Evolutionary conservation across 2,888 invertebrate genomes (phyloP), one percentile per base, ranked within the genome.

Genomic region (Polia nebulosa): DNA sequence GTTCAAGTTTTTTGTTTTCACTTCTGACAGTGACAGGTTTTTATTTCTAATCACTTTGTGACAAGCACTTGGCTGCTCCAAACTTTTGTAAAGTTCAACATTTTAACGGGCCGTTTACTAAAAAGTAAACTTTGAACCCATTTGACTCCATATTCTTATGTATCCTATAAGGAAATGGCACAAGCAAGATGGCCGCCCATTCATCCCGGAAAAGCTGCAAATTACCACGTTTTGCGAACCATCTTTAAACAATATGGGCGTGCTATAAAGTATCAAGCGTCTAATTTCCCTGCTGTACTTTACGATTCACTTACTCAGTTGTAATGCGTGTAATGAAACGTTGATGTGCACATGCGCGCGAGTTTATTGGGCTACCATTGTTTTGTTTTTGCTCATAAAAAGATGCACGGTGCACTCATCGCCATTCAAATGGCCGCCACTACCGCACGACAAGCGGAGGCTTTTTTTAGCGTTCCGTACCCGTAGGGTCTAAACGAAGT

Each of bases 291-390:
- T 65, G 51, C 72, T 59, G 47, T 65, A 52, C 58, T 72, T 57
- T 72, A 78, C 53, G 64, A 63, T 78, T 73, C 79, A 69, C 53
- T 81, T 57, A 58, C 45, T 36, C 34, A 52, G 51, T 61, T 69
- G 63, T 53, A 65, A 29, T 29, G 65, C 41, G 49, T n/a, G 51
- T 53, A 63, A 67, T 61, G 53, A 69, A 63, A 66, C 52, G 41
- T 72, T 82, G 55, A 78, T 39, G 52, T 57, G 45, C 25, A 20
- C 57, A 65, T 64, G 49, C 56, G 62, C 49, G 29, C 59, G 65
- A 74, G 45, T 81, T 78, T 77, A 78, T 72, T 47, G 34, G 9
- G 60, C 47, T 17, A 32, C 29, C 39, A 52, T 67, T 67, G 75
- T 62, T 73, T 59, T 44, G 32, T 61, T 44, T 55, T 39, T 41